These are phyloP conservation scores for Microplitis manilae DNA, from an alignment of 2,888 invertebrate species.

Conservation along the genomic window DNA sequence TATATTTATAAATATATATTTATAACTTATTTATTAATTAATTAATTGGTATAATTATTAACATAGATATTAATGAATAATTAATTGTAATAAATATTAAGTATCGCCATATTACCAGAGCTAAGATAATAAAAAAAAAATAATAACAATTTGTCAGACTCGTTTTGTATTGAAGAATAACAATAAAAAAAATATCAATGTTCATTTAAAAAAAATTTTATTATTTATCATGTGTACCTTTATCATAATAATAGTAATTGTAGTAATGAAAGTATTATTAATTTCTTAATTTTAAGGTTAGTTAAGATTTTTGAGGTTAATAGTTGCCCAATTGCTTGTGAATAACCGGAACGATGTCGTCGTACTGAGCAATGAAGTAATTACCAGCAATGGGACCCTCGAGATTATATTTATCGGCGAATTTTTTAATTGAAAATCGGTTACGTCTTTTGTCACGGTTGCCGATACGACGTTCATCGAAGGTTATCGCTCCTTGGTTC, in stretches of 20 bases:
- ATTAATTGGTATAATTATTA: constrained; percentile 16
- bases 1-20: too few species aligned
- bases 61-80: neutral
- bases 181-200: constrained; percentile 8
- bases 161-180: constrained; percentile 19
- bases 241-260: too few species aligned
- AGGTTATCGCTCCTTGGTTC: constrained; percentile 68
- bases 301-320: constrained; percentile 45
- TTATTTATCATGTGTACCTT: too few species aligned
- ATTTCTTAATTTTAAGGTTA: constrained; percentile 7
- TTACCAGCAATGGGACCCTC: constrained; percentile 78
- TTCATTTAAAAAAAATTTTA: constrained; percentile 20
- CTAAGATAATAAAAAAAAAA: too few species aligned
- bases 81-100: too few species aligned
- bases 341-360: constrained; percentile 75
- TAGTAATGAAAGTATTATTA: neutral
- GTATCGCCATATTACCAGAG: too few species aligned
- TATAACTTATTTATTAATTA: neutral
- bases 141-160: neutral
- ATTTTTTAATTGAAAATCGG: constrained; percentile 76
- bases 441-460: constrained; percentile 73
- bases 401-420: constrained; percentile 75
- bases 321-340: constrained; percentile 67
- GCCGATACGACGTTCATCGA: constrained; percentile 66
- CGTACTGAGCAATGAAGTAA: constrained; percentile 76